Percentiles rank a stretch among this genome's conserved stretches.
phyloP scores from a whole-genome alignment of 2,113 vertebrate species.

The Platysteira castanea region DNA sequence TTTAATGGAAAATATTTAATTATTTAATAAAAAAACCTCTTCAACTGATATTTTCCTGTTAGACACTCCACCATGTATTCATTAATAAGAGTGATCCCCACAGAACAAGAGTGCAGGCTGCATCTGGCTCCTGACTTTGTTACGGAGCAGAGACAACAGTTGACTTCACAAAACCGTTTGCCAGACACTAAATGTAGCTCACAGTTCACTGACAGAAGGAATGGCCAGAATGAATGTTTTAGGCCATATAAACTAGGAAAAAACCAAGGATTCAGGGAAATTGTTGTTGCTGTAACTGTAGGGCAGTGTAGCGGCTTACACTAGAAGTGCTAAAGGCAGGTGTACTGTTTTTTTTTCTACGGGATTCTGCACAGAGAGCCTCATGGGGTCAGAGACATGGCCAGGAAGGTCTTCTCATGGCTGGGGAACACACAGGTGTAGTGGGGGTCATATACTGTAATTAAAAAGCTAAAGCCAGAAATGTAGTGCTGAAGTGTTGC shows the following conservation, averaged over 20 bases:
- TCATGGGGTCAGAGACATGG: neutral
- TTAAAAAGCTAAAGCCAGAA: neutral
- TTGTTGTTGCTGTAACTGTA: neutral
- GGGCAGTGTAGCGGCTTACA: neutral
- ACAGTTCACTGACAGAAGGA: neutral
- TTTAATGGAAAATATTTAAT: neutral
- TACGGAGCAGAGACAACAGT: neutral
- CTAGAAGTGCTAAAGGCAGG: neutral
- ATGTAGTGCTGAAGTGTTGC: neutral
- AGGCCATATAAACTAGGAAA: neutral
- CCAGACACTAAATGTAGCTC: neutral
- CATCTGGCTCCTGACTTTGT: neutral
- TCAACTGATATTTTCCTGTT: neutral
- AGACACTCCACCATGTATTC: neutral
- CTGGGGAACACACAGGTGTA: neutral
- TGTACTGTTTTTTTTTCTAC: neutral
- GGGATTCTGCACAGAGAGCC: neutral
- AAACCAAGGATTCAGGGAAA: neutral
- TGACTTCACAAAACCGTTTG: neutral
- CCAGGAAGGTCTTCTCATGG: neutral
- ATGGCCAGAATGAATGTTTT: fast-evolving
- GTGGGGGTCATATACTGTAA: neutral
- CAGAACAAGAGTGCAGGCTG: neutral
- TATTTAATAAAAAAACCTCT: neutral
- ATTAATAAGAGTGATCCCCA: neutral